phyloP scores from a whole-genome alignment of 2,113 vertebrate genomes.

The Galeopterus variegatus region DNA sequence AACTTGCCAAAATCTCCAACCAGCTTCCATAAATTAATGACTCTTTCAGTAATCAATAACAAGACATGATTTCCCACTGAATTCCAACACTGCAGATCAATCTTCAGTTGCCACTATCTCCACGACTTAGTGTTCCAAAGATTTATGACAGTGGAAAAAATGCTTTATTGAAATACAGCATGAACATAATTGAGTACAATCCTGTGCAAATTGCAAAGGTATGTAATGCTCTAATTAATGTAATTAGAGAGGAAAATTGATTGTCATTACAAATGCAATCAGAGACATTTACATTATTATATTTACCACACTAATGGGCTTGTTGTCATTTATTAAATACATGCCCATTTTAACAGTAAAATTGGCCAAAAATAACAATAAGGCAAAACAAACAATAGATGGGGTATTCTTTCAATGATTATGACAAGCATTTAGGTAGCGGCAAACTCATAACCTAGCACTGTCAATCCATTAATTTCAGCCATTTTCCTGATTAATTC shows the following conservation, averaged over 20 bases:
- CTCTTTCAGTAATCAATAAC: constrained; percentile 64
- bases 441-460: neutral
- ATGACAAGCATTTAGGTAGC: neutral
- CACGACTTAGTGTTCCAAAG: constrained; percentile 49
- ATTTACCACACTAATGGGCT: constrained; percentile 63
- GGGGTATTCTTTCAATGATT: constrained; percentile 18
- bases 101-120: constrained; percentile 30
- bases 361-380: constrained; percentile 38
- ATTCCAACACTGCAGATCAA: constrained; percentile 62
- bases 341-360: constrained; percentile 49
- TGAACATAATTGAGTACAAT: constrained; percentile 75
- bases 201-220: constrained; percentile 70
- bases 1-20: constrained; percentile 70
- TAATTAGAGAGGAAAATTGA: constrained; percentile 77
- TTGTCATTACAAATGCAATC: constrained; percentile 63
- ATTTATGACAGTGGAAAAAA: constrained; percentile 70
- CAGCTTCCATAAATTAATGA: constrained; percentile 69
- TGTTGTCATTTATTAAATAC: constrained; percentile 70
- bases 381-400: constrained; percentile 56
- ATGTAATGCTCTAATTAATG: constrained; percentile 75
- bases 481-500: constrained; percentile 71
- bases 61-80: constrained; percentile 61
- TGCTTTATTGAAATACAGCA: constrained; percentile 76
- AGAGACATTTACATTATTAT: constrained; percentile 64
- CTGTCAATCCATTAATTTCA: constrained; percentile 52